phyloP scores from a whole-genome alignment of 2,113 vertebrate genomes.

The Ptychochromis oligacanthus region DNA sequence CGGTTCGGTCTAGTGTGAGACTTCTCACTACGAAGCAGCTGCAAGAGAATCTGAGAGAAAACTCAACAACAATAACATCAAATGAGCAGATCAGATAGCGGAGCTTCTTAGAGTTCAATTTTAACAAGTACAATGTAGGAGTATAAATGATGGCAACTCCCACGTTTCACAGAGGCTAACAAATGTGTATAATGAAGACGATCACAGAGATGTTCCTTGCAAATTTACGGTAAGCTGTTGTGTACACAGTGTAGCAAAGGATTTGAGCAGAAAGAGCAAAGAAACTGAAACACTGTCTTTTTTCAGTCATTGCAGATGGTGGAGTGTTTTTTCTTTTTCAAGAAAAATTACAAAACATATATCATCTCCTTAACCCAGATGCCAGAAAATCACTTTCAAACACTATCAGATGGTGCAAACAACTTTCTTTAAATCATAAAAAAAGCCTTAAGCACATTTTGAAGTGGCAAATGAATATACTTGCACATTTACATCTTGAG shows the following conservation, averaged over 20 bases:
- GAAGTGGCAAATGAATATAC: conserved; percentile 11
- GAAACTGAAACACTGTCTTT: background rate
- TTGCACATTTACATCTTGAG: background rate
- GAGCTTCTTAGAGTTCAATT: background rate
- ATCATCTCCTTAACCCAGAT: background rate
- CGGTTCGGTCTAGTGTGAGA: background rate
- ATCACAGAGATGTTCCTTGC: background rate
- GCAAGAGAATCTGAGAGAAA: background rate
- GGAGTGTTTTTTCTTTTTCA: background rate
- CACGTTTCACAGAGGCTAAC: background rate
- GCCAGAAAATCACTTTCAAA: background rate
- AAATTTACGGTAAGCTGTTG: background rate
- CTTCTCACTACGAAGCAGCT: background rate
- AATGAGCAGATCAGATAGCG: conserved; percentile 9
- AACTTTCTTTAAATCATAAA: conserved; percentile 20
- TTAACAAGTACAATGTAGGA: conserved; percentile 3
- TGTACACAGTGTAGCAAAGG: background rate
- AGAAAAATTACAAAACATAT: background rate
- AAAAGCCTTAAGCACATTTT: background rate
- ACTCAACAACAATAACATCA: background rate
- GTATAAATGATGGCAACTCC: conserved; percentile 11
- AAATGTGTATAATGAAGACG: conserved; percentile 3
- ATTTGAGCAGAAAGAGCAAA: background rate
- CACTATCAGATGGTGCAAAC: background rate
- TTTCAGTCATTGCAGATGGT: background rate